phyloP scores from a whole-genome alignment of 2,113 vertebrate genomes.

The Cyanoderma ruficeps region DNA sequence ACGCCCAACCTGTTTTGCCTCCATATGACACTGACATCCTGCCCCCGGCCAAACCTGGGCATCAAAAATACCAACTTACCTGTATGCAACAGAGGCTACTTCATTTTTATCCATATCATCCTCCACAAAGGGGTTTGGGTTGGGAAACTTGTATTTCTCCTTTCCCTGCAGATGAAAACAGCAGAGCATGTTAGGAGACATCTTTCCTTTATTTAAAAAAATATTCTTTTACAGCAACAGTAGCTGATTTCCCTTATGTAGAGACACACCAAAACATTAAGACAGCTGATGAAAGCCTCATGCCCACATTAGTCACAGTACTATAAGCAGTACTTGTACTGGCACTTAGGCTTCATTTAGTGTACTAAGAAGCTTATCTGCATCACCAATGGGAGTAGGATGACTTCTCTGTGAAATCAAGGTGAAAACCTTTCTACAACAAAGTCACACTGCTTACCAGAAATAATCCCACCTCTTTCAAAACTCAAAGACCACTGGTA shows the following conservation, averaged over 20 bases:
- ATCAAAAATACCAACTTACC: slow-evolving; percentile 66
- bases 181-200: not conserved
- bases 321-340: not conserved
- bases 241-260: not conserved
- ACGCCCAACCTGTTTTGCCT: not conserved
- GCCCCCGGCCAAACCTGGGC: not conserved
- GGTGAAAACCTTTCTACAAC: not conserved
- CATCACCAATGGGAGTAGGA: not conserved
- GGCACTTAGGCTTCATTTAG: not conserved
- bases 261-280: not conserved
- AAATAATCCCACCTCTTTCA: not conserved
- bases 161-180: slow-evolving; percentile 77
- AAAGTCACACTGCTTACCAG: not conserved
- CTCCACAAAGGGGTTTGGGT: slow-evolving; percentile 94
- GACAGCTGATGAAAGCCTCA: not conserved
- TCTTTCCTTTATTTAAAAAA: not conserved
- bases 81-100: slow-evolving; percentile 95
- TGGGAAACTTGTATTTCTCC: slow-evolving; percentile 93
- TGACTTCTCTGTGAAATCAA: not conserved
- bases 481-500: not conserved
- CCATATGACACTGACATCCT: rapidly evolving
- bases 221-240: not conserved
- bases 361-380: not conserved
- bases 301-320: not conserved
- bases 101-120: slow-evolving; percentile 97